Conservation (phyloP, 35 echinoderm and acorn worm genomes). For the Apostichopus parvimensis region DNA sequence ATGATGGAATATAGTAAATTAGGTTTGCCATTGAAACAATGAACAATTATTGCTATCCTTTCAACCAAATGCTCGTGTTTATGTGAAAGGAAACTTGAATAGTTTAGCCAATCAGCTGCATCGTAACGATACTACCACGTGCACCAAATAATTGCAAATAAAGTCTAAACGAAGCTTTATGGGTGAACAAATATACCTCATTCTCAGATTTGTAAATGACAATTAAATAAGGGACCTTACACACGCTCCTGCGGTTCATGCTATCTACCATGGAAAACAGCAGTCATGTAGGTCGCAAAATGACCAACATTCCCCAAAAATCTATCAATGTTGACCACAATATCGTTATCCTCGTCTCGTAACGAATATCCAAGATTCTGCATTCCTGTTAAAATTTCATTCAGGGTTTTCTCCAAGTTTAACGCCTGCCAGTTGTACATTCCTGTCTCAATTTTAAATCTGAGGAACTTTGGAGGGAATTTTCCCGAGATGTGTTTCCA, state of each 20-base stretch:
- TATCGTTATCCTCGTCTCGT: constrained; percentile 31
- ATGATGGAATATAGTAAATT: too few relatives aligned
- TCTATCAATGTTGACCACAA: constrained; percentile 1
- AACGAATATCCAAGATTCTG: constrained; percentile 31
- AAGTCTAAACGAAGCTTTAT: too few relatives aligned
- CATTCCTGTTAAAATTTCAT: constrained; percentile 31
- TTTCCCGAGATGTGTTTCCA: constrained; percentile 26
- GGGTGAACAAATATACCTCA: too few relatives aligned
- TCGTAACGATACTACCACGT: too few relatives aligned
- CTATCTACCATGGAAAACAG: neutral
- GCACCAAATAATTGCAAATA: too few relatives aligned
- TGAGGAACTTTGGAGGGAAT: neutral
- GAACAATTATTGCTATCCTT: too few relatives aligned
- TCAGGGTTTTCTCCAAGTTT: neutral
- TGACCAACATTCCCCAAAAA: constrained; percentile 12
- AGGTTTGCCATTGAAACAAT: too few relatives aligned
- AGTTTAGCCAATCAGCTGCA: too few relatives aligned
- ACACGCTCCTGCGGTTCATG: neutral
- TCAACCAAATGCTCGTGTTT: too few relatives aligned
- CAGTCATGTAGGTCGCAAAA: constrained; percentile 35
- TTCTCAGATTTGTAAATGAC: too few relatives aligned
- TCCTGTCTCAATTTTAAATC: constrained; percentile 29
- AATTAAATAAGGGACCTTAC: too few relatives aligned
- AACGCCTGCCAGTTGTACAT: constrained; percentile 35
- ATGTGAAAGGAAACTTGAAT: too few relatives aligned